A percentile compares a stretch with the other conserved stretches of the same genome.
phyloP scores from a whole-genome alignment of 2,113 vertebrate species.

The Colaptes auratus region DNA sequence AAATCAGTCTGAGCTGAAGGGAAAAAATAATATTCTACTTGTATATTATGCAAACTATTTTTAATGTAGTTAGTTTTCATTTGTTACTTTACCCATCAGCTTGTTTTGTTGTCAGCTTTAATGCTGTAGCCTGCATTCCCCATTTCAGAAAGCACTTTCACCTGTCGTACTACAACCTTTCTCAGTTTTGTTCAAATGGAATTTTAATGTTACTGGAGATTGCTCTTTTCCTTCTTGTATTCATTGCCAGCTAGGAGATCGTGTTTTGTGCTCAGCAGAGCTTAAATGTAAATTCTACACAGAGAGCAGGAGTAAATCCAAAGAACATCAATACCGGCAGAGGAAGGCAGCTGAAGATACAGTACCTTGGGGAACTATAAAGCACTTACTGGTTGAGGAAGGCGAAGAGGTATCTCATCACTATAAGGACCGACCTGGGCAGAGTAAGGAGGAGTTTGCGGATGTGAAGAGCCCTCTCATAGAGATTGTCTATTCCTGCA shows the following conservation, averaged over 20 bases:
- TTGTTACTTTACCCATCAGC: not conserved
- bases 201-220: not conserved
- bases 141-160: constrained; percentile 1
- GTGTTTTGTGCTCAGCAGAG: not conserved
- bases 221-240: not conserved
- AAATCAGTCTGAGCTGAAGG: not conserved
- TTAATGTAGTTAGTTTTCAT: not conserved
- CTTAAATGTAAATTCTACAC: not conserved
- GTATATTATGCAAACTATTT: not conserved
- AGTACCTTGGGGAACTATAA: not conserved
- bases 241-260: not conserved
- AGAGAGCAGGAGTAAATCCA: not conserved
- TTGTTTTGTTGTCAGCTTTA: not conserved
- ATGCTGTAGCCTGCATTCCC: not conserved
- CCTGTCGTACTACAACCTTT: not conserved
- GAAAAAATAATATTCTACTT: not conserved
- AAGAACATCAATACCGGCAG: not conserved
- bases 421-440: constrained; percentile 92
- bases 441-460: constrained; percentile 94
- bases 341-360: not conserved
- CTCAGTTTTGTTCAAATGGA: not conserved
- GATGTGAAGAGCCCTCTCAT: constrained; percentile 95
- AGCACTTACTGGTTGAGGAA: constrained; percentile 98
- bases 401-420: constrained; percentile 98
- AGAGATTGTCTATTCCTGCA: constrained; percentile 95